Percentiles rank a stretch among this genome's conserved stretches.
phyloP scores from a whole-genome alignment of 2,797 vertebrate genomes.

The Pampus argenteus region DNA sequence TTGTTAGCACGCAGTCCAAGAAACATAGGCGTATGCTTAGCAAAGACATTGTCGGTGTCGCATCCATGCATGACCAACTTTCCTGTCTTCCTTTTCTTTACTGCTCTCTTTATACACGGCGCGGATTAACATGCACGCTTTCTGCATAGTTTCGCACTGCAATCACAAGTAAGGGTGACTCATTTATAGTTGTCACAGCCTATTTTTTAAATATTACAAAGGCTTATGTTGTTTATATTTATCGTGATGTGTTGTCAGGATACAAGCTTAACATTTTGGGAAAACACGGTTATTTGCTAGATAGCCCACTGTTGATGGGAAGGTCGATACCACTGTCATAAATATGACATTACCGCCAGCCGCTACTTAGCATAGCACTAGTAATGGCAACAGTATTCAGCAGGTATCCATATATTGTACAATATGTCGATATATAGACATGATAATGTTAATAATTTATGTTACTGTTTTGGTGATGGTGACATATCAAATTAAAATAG shows the following conservation, averaged over 20 bases:
- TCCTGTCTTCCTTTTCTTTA: neutral
- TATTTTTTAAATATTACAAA: neutral
- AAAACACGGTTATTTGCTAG: slow-evolving; percentile 1
- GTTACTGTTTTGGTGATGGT: too few species aligned
- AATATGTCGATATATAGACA: too few species aligned
- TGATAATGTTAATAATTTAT: too few species aligned
- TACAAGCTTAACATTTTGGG: neutral
- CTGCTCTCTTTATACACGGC: neutral
- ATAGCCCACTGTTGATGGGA: neutral
- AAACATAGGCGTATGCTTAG: slow-evolving; percentile 40
- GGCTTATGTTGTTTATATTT: neutral
- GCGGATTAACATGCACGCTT: neutral
- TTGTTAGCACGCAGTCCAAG: slow-evolving; percentile 29
- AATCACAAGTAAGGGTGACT: neutral
- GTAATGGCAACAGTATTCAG: neutral
- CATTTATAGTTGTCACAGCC: neutral
- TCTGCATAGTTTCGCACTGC: neutral
- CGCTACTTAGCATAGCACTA: neutral
- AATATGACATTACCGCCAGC: neutral
- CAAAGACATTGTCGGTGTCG: slow-evolving; percentile 37
- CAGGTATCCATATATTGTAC: too few species aligned
- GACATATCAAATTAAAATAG: neutral
- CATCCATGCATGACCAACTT: slow-evolving; percentile 40
- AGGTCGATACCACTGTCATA: neutral
- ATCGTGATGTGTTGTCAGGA: neutral